Evolutionary conservation across 2,113 vertebrate genomes (phyloP).

Genomic region (Casuarius casuarius): DNA sequence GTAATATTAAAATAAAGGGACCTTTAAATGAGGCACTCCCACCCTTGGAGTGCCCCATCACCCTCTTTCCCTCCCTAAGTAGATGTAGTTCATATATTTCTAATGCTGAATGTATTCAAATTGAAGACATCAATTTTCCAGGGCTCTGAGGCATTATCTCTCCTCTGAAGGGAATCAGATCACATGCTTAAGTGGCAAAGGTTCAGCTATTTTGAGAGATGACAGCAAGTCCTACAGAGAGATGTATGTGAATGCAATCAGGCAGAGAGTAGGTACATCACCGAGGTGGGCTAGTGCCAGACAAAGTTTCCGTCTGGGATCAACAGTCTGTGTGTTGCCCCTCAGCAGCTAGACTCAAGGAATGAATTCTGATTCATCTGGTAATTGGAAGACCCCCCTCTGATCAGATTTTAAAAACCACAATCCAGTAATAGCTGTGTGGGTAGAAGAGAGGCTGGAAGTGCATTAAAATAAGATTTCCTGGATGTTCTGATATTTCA

Average conservation of each 20-base stretch:
- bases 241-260: neutral
- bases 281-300: neutral
- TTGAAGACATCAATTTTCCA: neutral
- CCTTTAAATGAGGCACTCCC: neutral
- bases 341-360: neutral
- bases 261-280: neutral
- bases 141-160: neutral
- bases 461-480: neutral
- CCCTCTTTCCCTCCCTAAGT: neutral
- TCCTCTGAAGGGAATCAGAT: conserved; percentile 17
- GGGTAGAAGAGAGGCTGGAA: conserved; percentile 24
- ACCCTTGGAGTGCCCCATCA: neutral
- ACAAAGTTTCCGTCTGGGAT: neutral
- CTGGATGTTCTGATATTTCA: conserved; percentile 19
- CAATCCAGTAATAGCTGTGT: neutral
- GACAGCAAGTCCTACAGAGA: neutral
- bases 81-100: neutral
- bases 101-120: conserved; percentile 28
- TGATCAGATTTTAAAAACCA: conserved; percentile 10
- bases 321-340: neutral
- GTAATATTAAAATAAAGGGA: neutral
- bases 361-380: neutral
- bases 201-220: conserved; percentile 10
- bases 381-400: neutral
- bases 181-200: neutral